Base-by-base conservation (phyloP, 2,113 vertebrate species). In the Amblyornis subalaris region DNA sequence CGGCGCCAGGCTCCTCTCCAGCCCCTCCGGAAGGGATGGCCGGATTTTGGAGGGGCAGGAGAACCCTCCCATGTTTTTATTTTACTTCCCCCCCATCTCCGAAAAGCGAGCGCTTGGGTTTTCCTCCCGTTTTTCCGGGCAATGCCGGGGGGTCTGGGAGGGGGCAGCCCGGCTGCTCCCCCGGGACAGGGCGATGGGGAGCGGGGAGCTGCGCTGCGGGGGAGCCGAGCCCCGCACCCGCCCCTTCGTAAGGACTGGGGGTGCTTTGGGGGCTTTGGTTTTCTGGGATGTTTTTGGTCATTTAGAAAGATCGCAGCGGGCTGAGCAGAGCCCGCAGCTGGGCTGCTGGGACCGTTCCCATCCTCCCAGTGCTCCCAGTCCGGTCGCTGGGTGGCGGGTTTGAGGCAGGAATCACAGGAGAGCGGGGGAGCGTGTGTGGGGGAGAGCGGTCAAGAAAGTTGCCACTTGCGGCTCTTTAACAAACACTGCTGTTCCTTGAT, bases 321-420 rank as follows among this genome's bases (percentile, higher is more conserved):
- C 67, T 29, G 81, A 83, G 48, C 88, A 4, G 70, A 93, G 65
- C 70, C 66, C 78, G 7, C 64, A 60, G 93, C 93, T 73, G 88
- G 77, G 64, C 86, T 92, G 74, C 65, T 28, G 89, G 71, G 95
- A 95, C 89, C 81, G 55, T 89, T 94, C 58, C 88, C 88, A 24
- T 66, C 51, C 73, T 65, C 51, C 38, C 79, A 4, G 71, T 19
- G 15, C 86, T 60, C 61, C n/a, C 54, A 10, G 29, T 82, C 1
- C 21, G 5, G 93, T 95, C 96, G 89, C 97, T 97, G 86, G 96
- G 94, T 75, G 96, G 96, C 95, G 73, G 91, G 14, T 80, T 96
- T 97, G 96, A 97, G 97, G 90, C 94, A 96, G 88, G 36, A 97
- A 97, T 95, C 64, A 54, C 58, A 55, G 67, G 22, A 12, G 74